Percentiles rank a stretch among this genome's conserved stretches.
These are phyloP conservation scores for Sapayoa aenigma DNA, from an alignment of 2,113 vertebrate species.

Conservation along the genomic window DNA sequence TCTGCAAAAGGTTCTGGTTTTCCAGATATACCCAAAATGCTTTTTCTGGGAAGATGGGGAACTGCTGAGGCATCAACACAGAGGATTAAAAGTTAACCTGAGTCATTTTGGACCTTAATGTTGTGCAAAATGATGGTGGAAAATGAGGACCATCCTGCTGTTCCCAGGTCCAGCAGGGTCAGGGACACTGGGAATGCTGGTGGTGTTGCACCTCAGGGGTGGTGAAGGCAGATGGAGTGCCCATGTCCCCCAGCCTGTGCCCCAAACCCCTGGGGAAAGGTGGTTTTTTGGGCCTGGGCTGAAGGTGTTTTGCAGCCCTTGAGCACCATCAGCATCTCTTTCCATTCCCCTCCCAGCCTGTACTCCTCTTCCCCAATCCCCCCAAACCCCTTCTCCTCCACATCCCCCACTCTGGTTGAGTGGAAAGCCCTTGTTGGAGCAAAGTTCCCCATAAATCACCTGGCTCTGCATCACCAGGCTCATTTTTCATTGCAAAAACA, in stretches of 20 bases:
- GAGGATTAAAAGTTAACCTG: background rate
- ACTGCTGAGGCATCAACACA: accelerated
- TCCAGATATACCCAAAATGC: background rate
- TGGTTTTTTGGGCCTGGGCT: background rate
- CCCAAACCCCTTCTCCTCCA: background rate
- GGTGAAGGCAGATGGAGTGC: background rate
- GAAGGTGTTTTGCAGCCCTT: background rate
- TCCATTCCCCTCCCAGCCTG: constrained; percentile 70
- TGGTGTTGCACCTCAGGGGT: background rate
- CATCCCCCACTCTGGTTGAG: background rate
- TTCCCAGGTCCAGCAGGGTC: accelerated
- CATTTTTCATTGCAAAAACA: constrained; percentile 25
- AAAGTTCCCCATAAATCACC: constrained; percentile 52
- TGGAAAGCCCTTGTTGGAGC: constrained; percentile 23
- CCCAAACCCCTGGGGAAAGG: background rate
- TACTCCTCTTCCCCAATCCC: background rate
- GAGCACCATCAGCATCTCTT: constrained; percentile 78
- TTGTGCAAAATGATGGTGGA: no score
- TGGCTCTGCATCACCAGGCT: background rate
- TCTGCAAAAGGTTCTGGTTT: background rate
- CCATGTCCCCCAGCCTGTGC: accelerated
- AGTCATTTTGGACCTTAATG: background rate
- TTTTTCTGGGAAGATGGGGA: background rate
- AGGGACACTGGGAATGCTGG: background rate
- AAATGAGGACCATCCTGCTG: background rate